Base-by-base conservation (phyloP, 2,113 vertebrate genomes). In the Podiceps cristatus region DNA sequence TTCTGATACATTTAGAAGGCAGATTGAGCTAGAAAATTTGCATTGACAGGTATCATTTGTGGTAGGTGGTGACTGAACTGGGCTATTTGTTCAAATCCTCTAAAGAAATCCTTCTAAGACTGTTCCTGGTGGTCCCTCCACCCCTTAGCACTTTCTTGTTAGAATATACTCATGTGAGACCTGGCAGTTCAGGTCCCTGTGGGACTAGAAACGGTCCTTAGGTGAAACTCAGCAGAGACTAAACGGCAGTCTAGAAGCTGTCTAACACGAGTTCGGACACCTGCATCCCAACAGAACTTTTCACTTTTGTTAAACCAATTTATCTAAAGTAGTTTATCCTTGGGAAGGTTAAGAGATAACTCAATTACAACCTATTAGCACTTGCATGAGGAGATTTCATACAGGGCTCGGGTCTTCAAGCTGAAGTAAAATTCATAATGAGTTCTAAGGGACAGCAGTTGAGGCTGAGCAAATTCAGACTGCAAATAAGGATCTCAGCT, bases 231-330 rank as follows among this genome's bases (percentile, higher is more conserved):
- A 63, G 0, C 0, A 0, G 40, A 68, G 10, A 15, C 6, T 44
- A 55, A 50, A 45, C 0, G 2, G 14, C 5, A 47, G 12, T 9
- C 24, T 9, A 44, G 50, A 72, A 91, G 8, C 2, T 44, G 31
- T 47, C 44, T 56, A 22, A 67, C 22, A 9, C 0, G 3, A 84
- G 11, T 74, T 88, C 63, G 9, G 22, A 33, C 22, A 10, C 31
- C 10, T 2, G 0, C 0, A 3, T 7, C 27, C 7, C 29, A 72
- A 24, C 18, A 91, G 44, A 81, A 45, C 40, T 31, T 92, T 91
- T 84, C 63, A 72, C 33, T 92, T 92, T 55, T 63, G 20, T 63
- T 92, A 94, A 93, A 62, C 31, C 33, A 58, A 68, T 78, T 94
- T 75, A 74, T 67, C 52, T 60, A 28, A 74, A 92, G 83, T 13